phyloP scores from a whole-genome alignment of 2,797 vertebrate genomes.

The Netta rufina region DNA sequence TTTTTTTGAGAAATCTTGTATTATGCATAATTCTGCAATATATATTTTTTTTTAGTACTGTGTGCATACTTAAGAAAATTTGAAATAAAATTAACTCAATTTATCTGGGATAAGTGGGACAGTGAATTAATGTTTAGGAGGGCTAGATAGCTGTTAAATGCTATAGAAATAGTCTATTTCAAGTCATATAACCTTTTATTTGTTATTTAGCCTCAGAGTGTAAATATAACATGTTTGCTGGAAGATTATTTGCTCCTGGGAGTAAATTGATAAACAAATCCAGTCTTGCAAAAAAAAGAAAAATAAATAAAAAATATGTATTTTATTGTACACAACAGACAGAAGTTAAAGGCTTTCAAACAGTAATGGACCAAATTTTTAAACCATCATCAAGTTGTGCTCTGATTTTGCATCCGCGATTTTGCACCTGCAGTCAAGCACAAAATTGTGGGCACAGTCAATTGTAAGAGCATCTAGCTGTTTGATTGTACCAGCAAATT shows the following conservation, averaged over 20 bases:
- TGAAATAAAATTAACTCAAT: background rate
- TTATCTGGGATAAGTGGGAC: background rate
- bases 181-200: background rate
- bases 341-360: slow-evolving; percentile 15
- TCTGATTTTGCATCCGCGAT: slow-evolving; percentile 54
- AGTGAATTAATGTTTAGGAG: accelerated
- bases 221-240: background rate
- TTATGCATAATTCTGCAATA: background rate
- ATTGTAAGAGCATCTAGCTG: slow-evolving; percentile 48
- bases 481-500: slow-evolving; percentile 68
- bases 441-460: slow-evolving; percentile 67
- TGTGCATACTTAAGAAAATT: background rate
- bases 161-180: background rate
- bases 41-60: background rate
- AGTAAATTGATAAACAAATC: background rate
- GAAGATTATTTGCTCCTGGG: background rate
- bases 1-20: background rate
- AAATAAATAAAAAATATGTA: background rate
- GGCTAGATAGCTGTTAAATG: background rate
- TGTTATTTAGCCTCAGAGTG: background rate
- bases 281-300: background rate
- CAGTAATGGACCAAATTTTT: slow-evolving; percentile 26
- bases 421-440: slow-evolving; percentile 72
- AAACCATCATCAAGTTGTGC: slow-evolving; percentile 11
- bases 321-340: background rate